A percentile compares a stretch with the other conserved stretches of the same genome.
phyloP scores from a whole-genome alignment of 2,888 invertebrate species.

The Apotomis capreana region DNA sequence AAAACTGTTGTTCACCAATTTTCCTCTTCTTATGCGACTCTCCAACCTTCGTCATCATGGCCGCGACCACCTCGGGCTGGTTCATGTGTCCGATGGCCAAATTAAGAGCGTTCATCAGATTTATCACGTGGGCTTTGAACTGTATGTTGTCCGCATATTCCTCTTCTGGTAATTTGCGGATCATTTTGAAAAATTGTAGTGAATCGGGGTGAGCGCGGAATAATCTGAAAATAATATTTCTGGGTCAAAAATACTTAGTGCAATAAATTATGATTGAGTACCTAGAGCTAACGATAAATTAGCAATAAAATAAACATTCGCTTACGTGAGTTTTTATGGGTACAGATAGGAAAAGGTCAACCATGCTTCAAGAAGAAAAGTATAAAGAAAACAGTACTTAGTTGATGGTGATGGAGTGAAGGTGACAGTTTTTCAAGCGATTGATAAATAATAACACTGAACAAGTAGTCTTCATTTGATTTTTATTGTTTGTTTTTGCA shows the following conservation, averaged over 20 bases:
- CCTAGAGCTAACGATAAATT: too few relatives aligned
- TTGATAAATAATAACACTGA: neutral
- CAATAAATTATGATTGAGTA: too few relatives aligned
- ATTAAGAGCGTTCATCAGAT: conserved; percentile 74
- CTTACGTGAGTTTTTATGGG: too few relatives aligned
- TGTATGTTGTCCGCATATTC: conserved; percentile 67
- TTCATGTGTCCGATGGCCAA: conserved; percentile 68
- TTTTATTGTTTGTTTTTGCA: neutral
- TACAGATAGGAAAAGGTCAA: neutral
- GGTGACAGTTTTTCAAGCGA: neutral
- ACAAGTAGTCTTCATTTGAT: neutral
- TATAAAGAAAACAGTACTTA: neutral
- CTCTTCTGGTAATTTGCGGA: conserved; percentile 66
- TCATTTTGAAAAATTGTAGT: conserved; percentile 72
- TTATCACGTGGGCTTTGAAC: conserved; percentile 78
- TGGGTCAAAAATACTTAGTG: neutral
- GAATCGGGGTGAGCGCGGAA: conserved; percentile 69
- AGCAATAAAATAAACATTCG: too few relatives aligned
- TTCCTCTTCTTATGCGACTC: conserved; percentile 69
- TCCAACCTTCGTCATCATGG: conserved; percentile 76
- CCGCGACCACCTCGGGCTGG: conserved; percentile 73
- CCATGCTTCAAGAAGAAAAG: neutral
- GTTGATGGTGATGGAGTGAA: neutral
- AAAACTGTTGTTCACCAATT: conserved; percentile 67
- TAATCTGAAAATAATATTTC: conserved; percentile 55